Evolutionary conservation across 2,888 invertebrate species (phyloP).

Genomic region (Tiliacea citrago): DNA sequence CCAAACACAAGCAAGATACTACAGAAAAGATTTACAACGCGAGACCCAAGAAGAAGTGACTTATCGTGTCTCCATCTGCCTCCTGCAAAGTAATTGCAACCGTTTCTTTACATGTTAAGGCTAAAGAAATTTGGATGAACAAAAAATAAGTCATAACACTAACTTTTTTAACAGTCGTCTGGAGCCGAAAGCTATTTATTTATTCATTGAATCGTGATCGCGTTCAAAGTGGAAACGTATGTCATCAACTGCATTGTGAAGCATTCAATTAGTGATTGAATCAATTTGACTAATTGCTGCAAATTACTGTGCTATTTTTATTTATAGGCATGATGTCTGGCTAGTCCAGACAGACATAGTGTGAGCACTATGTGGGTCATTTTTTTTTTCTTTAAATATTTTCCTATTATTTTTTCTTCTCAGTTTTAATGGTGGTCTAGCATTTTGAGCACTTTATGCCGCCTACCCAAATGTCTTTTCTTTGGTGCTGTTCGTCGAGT

Average conservation of each 20-base stretch:
- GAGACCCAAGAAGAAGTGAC: not conserved
- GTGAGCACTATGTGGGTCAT: too few species aligned
- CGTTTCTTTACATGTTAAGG: conserved; percentile 10
- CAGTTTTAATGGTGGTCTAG: too few species aligned
- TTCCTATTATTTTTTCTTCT: too few species aligned
- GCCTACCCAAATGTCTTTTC: too few species aligned
- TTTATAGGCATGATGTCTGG: conserved; percentile 25
- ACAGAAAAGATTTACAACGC: conserved; percentile 13
- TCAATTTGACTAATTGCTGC: conserved; percentile 69
- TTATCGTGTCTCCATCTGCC: conserved; percentile 5
- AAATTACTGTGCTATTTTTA: conserved; percentile 50
- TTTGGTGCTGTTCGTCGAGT: too few species aligned
- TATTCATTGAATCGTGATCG: conserved; percentile 83
- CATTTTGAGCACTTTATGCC: too few species aligned
- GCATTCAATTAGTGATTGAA: conserved; percentile 80
- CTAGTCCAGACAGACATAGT: not conserved
- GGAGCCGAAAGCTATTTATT: conserved; percentile 81
- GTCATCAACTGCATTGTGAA: conserved; percentile 80
- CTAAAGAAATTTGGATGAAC: conserved; percentile 16
- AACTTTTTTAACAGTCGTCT: conserved; percentile 55
- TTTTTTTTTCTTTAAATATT: too few species aligned
- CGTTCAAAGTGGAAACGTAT: conserved; percentile 80
- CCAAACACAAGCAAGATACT: not conserved
- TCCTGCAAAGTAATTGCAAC: conserved; percentile 24
- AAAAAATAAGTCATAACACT: conserved; percentile 70